Base-by-base conservation (phyloP, 2,797 vertebrate species). In the Carcharodon carcharias region DNA sequence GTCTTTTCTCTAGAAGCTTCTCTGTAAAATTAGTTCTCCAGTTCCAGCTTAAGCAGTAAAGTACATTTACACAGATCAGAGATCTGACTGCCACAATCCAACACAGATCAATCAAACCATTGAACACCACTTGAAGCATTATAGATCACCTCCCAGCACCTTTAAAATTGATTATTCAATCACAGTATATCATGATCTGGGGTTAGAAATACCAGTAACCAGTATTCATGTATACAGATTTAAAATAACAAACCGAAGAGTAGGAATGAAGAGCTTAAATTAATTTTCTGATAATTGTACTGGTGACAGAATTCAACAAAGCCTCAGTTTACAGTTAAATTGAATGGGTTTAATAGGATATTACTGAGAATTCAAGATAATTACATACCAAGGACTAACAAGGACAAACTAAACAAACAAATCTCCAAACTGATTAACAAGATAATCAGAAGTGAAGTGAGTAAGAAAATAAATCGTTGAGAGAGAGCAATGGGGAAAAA, bases 341-440 rank as follows among this genome's bases (percentile, higher is more conserved):
- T 67, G 40, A 21, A 45, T 67, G 35, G 35, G 45, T 93, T 65
- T 45, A 67, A 67, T 21, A 45, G 26, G n/a, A 26, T 93, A 40
- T n/a, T 40, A 67, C 6, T 93, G n/a, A 93, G n/a, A 91, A 93
- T 93, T 67, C n/a, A 65, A 93, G 63, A 45, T 28, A 93, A 67
- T 26, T 45, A n/a, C n/a, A 67, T 45, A 26, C 18, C 18, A 67
- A 93, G 40, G 14, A 26, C 31, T 18, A n/a, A 91, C 35, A 31
- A 91, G n/a, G n/a, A 93, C 18, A 45, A 40, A 67, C n/a, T 12
- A 45, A 93, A 93, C 61, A 65, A 93, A 67, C 26, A 45, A 28
- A 23, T 45, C n/a, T 23, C 40, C 18, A 28, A 93, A 56, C 21
- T 12, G n/a, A 45, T 40, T 65, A 93, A 67, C 35, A 93, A 65